Base-by-base conservation (phyloP, 2,113 vertebrate species). In the Phasianus colchicus region DNA sequence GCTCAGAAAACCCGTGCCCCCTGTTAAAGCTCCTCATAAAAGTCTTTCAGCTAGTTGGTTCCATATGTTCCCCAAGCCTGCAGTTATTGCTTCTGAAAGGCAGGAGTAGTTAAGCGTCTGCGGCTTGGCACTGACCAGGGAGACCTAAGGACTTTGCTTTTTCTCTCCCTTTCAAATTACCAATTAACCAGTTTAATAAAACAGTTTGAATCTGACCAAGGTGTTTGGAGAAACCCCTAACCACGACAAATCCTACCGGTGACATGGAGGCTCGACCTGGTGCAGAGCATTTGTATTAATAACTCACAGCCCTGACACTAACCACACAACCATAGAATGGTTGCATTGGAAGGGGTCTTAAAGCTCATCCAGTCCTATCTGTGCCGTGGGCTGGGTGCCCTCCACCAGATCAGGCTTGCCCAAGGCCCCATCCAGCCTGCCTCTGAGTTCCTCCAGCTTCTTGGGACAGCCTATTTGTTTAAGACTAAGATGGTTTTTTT, bases 61-160 rank as follows among this genome's bases (percentile, higher is more conserved):
- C 97, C 97, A 97, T 96, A 97, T 97, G 96, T 96, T 96, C 90
- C 89, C 93, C 95, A 96, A 97, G 88, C 93, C 96, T 84, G 0
- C 95, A 90, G 92, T 95, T 96, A 96, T 96, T 96, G 95, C 96
- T 97, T 97, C 95, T 97, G 97, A 97, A 97, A 97, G 93, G 90
- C 94, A 93, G 86, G 86, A 96, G 96, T 91, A 96, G 96, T 97
- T 97, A 97, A 97, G 93, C 96, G 94, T 95, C 93, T 97, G 96
- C 5, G 96, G 96, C 94, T 97, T 97, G 96, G 96, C 96, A 94
- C 92, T 95, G 96, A 94, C 96, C 96, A 75, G 79, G 90, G 91
- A 96, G 93, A 97, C 96, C 95, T 2, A 86, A 91, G 91, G 93
- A 96, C 93, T 93, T 90, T 1, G 14, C 50, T 83, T 88, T 38